A percentile compares a stretch with the other conserved stretches of the same genome.
Evolutionary conservation across 1,140 invertebrate species (phyloP).

Genomic region (Acromyrmex heyeri): DNA sequence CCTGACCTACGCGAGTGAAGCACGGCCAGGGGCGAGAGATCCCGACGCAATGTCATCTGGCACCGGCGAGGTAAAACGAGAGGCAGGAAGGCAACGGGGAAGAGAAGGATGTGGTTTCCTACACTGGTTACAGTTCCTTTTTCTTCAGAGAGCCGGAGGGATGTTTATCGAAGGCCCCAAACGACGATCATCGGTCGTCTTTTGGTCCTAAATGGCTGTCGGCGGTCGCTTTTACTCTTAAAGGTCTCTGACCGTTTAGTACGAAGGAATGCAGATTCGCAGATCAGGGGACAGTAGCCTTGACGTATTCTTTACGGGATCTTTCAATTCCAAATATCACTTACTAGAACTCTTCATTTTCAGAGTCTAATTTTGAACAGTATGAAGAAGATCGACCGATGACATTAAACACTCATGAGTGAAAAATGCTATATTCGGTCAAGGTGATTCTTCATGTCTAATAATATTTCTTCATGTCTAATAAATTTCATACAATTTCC

Average conservation of each 20-base stretch:
- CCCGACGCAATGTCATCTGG: conserved; percentile 66
- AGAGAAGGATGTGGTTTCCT: conserved; percentile 5
- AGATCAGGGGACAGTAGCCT: background rate
- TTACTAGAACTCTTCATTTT: background rate
- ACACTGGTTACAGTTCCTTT: background rate
- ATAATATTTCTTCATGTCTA: no score
- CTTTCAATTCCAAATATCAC: background rate
- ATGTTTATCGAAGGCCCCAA: conserved; percentile 23
- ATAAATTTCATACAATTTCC: no score
- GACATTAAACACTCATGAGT: no score
- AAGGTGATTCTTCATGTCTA: no score
- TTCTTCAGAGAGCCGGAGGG: background rate
- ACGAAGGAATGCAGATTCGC: background rate
- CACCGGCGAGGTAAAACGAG: background rate
- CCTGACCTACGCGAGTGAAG: conserved; percentile 71
- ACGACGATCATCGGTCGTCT: conserved; percentile 9
- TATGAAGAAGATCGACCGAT: no score
- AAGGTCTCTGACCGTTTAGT: background rate
- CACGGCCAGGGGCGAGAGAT: conserved; percentile 71
- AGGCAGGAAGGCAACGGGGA: background rate
- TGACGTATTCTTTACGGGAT: background rate
- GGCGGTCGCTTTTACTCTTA: background rate
- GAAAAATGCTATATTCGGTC: no score
- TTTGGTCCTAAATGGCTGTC: background rate
- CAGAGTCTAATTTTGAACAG: background rate